Percentiles rank a stretch among this genome's conserved stretches.
Conservation (phyloP, 2,113 vertebrate species). For the Antidorcas marsupialis region DNA sequence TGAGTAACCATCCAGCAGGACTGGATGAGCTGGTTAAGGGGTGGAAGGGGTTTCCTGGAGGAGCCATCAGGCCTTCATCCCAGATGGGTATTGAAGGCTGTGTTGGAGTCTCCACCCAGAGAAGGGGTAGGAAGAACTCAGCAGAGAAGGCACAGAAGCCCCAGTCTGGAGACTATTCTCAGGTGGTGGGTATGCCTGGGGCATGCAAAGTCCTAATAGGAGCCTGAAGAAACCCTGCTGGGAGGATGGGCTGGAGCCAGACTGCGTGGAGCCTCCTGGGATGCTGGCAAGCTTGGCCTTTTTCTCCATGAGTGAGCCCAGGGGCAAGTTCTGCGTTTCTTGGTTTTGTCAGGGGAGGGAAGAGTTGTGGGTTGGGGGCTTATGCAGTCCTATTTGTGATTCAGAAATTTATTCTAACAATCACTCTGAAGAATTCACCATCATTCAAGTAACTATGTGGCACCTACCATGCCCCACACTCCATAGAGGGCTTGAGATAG, state of each 20-base stretch:
- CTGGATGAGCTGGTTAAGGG: background rate
- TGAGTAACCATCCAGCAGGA: background rate
- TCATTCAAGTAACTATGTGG: background rate
- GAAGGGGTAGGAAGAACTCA: background rate
- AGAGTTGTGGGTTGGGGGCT: background rate
- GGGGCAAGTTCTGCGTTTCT: background rate
- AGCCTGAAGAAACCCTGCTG: background rate
- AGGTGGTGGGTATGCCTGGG: background rate
- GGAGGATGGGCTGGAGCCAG: background rate
- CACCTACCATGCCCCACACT: background rate
- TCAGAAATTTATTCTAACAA: background rate
- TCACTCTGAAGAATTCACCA: background rate
- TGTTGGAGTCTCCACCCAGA: background rate
- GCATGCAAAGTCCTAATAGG: background rate
- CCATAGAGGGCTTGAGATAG: background rate
- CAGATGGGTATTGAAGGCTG: background rate
- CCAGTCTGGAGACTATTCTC: background rate
- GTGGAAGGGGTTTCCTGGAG: background rate
- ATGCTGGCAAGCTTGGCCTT: background rate
- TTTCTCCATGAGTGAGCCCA: background rate
- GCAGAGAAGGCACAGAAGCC: background rate
- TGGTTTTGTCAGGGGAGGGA: background rate
- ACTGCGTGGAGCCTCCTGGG: rapidly evolving
- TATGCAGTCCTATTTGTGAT: background rate
- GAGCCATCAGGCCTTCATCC: background rate